A percentile compares a stretch with the other conserved stretches of the same genome.
Evolutionary conservation across 2,113 vertebrate genomes (phyloP).

Genomic region (Melospiza georgiana): DNA sequence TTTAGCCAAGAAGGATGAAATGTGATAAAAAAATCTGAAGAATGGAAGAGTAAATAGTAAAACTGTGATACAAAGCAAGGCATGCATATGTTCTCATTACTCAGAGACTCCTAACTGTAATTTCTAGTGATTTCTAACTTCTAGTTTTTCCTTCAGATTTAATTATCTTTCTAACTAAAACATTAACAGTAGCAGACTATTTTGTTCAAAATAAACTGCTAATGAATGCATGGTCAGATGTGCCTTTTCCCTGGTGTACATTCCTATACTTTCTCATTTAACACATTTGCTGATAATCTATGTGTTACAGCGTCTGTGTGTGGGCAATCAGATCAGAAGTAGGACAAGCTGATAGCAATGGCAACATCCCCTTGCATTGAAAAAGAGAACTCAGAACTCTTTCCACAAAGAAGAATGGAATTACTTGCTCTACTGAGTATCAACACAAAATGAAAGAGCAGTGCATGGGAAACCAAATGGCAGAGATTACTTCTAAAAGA

Average conservation of each 20-base stretch:
- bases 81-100: background rate
- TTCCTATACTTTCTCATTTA: background rate
- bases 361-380: background rate
- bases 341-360: background rate
- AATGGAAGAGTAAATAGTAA: background rate
- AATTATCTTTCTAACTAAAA: background rate
- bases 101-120: background rate
- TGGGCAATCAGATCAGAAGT: background rate
- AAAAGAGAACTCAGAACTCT: background rate
- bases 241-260: background rate
- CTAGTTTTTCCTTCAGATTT: background rate
- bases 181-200: background rate
- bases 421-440: background rate
- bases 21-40: slow-evolving; percentile 10
- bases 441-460: background rate
- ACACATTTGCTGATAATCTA: background rate
- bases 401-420: background rate
- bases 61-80: background rate
- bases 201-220: background rate
- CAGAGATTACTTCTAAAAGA: background rate
- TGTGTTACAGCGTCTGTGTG: fast-evolving
- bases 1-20: background rate
- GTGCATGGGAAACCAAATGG: background rate
- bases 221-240: background rate
- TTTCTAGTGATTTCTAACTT: background rate